Evolutionary conservation across 2,113 vertebrate genomes (phyloP).

Genomic region (Ursus arctos): DNA sequence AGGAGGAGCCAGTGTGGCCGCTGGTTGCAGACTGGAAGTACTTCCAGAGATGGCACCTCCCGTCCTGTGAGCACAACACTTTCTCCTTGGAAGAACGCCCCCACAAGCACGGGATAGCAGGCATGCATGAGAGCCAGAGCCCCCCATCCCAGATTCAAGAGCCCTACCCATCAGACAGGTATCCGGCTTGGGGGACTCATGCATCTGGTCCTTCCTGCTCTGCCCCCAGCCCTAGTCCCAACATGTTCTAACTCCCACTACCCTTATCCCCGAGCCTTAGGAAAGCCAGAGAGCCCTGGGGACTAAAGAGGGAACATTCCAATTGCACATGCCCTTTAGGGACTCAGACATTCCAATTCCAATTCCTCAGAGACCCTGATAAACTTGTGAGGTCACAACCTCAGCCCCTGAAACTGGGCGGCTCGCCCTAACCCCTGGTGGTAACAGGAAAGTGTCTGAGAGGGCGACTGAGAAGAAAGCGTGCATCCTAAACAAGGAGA

Average conservation of each 20-base stretch:
- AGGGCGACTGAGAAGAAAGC: background rate
- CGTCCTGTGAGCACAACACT: conserved; percentile 20
- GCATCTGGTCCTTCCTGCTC: background rate
- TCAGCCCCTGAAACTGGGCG: background rate
- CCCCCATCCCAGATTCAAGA: background rate
- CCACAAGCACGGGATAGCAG: background rate
- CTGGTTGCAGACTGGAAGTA: background rate
- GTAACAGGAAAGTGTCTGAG: conserved; percentile 16
- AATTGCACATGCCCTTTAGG: background rate
- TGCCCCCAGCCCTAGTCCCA: background rate
- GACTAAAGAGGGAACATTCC: conserved; percentile 37
- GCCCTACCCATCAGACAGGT: background rate
- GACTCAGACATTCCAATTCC: conserved; percentile 11
- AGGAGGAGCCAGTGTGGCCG: background rate
- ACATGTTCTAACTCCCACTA: background rate
- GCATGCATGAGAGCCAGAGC: background rate
- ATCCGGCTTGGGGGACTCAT: background rate
- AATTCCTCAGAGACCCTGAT: conserved; percentile 12
- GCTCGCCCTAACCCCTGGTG: background rate
- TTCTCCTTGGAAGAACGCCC: background rate
- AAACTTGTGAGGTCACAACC: background rate
- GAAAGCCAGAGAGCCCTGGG: background rate
- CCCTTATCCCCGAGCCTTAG: background rate
- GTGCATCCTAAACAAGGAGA: background rate
- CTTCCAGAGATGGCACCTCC: conserved; percentile 34